Evolutionary conservation across 2,797 vertebrate genomes (phyloP).

Genomic region (Hydrocynus forskahlii): DNA sequence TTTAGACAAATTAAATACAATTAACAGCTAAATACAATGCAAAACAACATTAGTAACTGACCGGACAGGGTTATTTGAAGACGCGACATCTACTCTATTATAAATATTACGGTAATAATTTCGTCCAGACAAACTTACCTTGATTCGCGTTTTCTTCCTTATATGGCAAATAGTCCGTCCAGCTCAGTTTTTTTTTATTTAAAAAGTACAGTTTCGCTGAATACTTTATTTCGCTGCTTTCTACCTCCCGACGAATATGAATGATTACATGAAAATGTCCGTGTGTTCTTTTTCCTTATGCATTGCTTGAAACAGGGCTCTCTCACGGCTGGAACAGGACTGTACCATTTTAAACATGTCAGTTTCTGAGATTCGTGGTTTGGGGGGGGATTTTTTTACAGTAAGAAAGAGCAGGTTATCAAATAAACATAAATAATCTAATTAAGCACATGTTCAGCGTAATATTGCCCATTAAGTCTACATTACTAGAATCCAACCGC

Average conservation of each 20-base stretch:
- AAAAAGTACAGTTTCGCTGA: background rate
- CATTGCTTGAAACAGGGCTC: constrained; percentile 5
- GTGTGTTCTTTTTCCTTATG: background rate
- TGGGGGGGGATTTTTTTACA: background rate
- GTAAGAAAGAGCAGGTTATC: background rate
- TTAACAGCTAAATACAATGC: background rate
- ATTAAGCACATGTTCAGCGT: accelerated
- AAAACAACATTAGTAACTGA: background rate
- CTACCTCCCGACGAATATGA: background rate
- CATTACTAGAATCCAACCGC: no score
- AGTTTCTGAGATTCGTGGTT: background rate
- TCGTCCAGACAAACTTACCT: constrained; percentile 27
- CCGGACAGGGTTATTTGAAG: background rate
- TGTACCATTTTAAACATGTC: constrained; percentile 25
- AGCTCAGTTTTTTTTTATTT: background rate
- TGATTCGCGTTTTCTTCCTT: constrained; percentile 59
- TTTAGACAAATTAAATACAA: background rate
- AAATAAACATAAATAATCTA: no score
- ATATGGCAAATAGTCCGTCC: constrained; percentile 50
- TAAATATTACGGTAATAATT: constrained; percentile 35
- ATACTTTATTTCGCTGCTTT: background rate
- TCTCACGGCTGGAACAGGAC: constrained; percentile 5
- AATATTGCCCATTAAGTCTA: background rate
- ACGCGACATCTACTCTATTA: background rate
- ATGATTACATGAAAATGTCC: background rate